Percentiles rank a stretch among this genome's conserved stretches.
Evolutionary conservation across 2,888 invertebrate species (phyloP).

Genomic region (Gymnosoma rotundatum): DNA sequence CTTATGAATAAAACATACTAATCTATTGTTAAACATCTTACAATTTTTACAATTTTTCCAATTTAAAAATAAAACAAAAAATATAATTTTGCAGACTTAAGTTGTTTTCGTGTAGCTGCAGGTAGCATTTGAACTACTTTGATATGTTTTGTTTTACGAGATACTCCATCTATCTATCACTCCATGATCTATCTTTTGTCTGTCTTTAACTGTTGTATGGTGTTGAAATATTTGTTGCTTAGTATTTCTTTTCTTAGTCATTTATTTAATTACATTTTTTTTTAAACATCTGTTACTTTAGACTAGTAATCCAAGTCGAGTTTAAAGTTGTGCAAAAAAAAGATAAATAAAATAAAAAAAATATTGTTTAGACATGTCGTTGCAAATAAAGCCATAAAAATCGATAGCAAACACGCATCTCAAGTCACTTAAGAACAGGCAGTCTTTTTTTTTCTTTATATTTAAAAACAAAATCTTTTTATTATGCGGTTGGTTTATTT

Average conservation of each 20-base stretch:
- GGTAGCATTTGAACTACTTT: neutral
- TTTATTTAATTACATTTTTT: constrained; percentile 56
- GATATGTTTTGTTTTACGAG: constrained; percentile 1
- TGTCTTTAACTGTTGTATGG: constrained; percentile 1
- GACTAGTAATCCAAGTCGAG: constrained; percentile 36
- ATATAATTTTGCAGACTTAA: no score
- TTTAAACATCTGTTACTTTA: constrained; percentile 53
- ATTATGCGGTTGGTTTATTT: neutral
- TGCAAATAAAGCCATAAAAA: constrained; percentile 69
- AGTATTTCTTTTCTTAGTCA: constrained; percentile 9
- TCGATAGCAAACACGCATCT: constrained; percentile 68
- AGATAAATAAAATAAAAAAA: constrained; percentile 28
- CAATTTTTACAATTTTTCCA: no score
- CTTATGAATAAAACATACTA: no score
- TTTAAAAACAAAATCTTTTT: neutral
- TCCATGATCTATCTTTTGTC: neutral
- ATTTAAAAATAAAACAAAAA: no score
- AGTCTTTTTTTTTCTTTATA: neutral
- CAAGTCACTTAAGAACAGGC: constrained; percentile 49
- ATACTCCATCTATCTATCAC: neutral
- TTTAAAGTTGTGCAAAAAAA: constrained; percentile 17
- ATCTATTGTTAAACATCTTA: no score
- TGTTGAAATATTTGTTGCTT: constrained; percentile 55
- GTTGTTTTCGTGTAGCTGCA: no score
- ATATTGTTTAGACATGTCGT: constrained; percentile 61